Evolutionary conservation across 2,888 invertebrate genomes (phyloP), one percentile per base, ranked within the genome.

Genomic region (Panzeria rudis): DNA sequence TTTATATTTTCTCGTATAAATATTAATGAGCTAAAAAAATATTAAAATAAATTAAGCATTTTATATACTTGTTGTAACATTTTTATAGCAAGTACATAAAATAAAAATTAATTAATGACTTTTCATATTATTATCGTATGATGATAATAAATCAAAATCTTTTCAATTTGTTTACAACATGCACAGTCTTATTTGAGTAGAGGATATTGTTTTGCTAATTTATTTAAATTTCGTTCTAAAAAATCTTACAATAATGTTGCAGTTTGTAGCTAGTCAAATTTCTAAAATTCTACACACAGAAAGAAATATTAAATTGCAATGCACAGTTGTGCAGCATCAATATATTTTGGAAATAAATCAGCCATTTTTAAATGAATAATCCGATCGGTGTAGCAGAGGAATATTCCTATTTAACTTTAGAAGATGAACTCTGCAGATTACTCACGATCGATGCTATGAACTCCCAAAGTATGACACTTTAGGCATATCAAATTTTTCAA

Each of bases 11-110:
- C 78, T 61, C 72, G 50, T 50, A 77, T 77, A 72, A 81, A 84
- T 73, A 77, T 50, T 73, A 71, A 78, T 80, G 75, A 71, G 66
- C n/a, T 62, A 47, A 56, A 72, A n/a, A 35, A 56, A 73, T 66
- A 64, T 66, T 72, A 41, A 76, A 64, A 52, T 47, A 17, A 71
- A 71, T 32, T 80, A 29, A 20, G 20, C 23, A 71, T 23, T 61
- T 47, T 69, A 38, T 71, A 41, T 4, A 29, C 20, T 52, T 68
- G 9, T 52, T 68, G 9, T 32, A 64, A 52, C 3, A 71, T 29
- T 52, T 52, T 50, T 23, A 38, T 20, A 61, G 11, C 50, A 56
- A 29, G 25, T 41, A 17, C 9, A 72, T 35, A 73, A 23, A 25
- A 50, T 47, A 23, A 50, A 25, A 35, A 29, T 17, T 23, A 54